Evolutionary conservation across 2,113 vertebrate genomes (phyloP).

Genomic region (Sardina pilchardus): DNA sequence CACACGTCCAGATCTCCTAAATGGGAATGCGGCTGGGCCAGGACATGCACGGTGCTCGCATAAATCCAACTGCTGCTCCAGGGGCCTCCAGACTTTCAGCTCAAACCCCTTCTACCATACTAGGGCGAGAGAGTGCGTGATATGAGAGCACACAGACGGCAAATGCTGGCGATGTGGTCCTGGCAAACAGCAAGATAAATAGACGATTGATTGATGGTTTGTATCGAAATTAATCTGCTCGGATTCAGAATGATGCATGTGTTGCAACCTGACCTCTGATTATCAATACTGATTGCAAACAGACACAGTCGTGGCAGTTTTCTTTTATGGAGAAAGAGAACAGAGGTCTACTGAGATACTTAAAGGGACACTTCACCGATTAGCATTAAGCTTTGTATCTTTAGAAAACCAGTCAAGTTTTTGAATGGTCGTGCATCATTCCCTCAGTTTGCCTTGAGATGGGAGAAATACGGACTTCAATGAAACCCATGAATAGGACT

Average conservation of each 20-base stretch:
- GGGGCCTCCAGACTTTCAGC: not conserved
- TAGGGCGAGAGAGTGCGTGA: not conserved
- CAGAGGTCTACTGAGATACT: not conserved
- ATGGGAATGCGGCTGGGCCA: constrained; percentile 57
- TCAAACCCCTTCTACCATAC: constrained; percentile 5
- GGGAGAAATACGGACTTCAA: no score
- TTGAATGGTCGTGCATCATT: no score
- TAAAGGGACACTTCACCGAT: no score
- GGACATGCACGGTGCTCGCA: constrained; percentile 37
- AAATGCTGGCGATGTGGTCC: not conserved
- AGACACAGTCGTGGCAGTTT: not conserved
- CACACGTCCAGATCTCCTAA: constrained; percentile 65
- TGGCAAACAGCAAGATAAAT: not conserved
- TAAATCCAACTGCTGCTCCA: constrained; percentile 31
- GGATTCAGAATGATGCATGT: no score
- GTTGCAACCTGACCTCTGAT: no score
- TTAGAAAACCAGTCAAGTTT: no score
- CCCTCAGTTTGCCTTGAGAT: no score
- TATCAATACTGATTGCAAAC: not conserved
- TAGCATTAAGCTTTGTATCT: no score
- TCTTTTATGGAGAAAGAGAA: not conserved
- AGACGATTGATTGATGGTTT: not conserved
- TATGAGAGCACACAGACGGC: not conserved
- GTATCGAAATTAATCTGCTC: no score
- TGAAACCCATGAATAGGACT: no score